phyloP scores from a whole-genome alignment of 2,888 invertebrate genomes.

The Minunthozetes semirufus region DNA sequence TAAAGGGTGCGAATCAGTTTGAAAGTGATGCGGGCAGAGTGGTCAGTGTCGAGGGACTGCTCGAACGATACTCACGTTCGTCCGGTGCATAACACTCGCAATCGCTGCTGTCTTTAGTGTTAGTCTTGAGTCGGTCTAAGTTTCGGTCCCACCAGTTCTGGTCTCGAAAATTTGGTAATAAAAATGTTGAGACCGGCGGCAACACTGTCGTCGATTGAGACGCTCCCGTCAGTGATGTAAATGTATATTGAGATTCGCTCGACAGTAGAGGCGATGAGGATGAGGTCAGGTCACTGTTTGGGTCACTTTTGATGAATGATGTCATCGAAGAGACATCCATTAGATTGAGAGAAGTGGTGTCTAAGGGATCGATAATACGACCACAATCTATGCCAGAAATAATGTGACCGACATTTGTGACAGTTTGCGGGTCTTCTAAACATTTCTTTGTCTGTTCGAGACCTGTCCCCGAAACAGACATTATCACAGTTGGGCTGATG shows the following conservation, averaged over 20 bases:
- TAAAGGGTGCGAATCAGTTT: constrained; percentile 23
- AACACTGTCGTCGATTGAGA: constrained; percentile 26
- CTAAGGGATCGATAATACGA: constrained; percentile 40
- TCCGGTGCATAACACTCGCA: constrained; percentile 82
- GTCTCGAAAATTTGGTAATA: constrained; percentile 36
- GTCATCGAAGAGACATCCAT: constrained; percentile 38
- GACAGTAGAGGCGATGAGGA: constrained; percentile 28
- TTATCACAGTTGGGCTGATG: constrained; percentile 29
- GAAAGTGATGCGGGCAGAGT: constrained; percentile 28
- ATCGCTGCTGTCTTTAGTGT: constrained; percentile 74
- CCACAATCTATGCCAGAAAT: constrained; percentile 43
- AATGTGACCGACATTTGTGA: constrained; percentile 38
- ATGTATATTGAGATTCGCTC: constrained; percentile 34
- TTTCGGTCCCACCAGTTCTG: constrained; percentile 36
- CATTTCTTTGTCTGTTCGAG: constrained; percentile 10
- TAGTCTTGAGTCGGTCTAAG: constrained; percentile 57
- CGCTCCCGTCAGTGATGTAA: neutral
- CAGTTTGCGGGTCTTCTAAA: constrained; percentile 38
- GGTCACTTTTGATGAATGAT: constrained; percentile 37
- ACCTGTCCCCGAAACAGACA: constrained; percentile 24
- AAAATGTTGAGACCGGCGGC: constrained; percentile 38
- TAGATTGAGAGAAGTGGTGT: constrained; percentile 35
- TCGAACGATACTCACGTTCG: constrained; percentile 54
- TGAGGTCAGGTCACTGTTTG: constrained; percentile 37
- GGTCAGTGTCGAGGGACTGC: constrained; percentile 29